These are phyloP conservation scores for Rhinella marina DNA, from an alignment of 2,797 vertebrate species.

Conservation along the genomic window DNA sequence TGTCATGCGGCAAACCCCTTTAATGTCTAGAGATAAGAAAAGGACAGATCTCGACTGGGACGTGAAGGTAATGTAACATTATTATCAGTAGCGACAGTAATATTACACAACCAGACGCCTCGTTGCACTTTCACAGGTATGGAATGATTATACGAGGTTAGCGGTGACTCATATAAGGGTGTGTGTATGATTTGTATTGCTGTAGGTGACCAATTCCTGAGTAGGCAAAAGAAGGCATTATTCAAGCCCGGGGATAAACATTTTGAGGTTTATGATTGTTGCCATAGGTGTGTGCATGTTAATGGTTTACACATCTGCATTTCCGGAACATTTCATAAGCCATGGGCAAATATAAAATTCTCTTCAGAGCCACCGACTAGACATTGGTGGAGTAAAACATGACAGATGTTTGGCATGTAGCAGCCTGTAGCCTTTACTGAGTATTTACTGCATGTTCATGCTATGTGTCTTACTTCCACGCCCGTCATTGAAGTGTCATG, in stretches of 20 bases:
- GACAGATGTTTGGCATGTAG: slow-evolving; percentile 6
- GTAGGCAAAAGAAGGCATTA: slow-evolving; percentile 13
- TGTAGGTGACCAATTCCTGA: slow-evolving; percentile 45
- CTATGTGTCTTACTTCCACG: slow-evolving; percentile 7
- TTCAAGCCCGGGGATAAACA: slow-evolving; percentile 44
- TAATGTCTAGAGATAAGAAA: neutral
- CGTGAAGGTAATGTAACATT: neutral
- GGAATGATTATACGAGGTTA: neutral
- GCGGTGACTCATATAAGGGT: slow-evolving; percentile 45
- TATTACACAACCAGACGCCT: slow-evolving; percentile 8
- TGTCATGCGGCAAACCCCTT: neutral
- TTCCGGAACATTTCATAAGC: slow-evolving; percentile 48
- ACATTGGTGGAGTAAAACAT: neutral
- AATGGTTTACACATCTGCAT: slow-evolving; percentile 39
- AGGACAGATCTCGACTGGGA: neutral
- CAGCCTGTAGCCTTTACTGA: slow-evolving; percentile 18
- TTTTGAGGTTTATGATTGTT: slow-evolving; percentile 41
- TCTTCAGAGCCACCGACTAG: slow-evolving; percentile 10
- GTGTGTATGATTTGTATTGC: slow-evolving; percentile 25
- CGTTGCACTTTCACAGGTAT: neutral
- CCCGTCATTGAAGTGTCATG: slow-evolving; percentile 9
- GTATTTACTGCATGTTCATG: neutral
- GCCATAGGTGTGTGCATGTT: slow-evolving; percentile 51
- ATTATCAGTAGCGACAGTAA: neutral
- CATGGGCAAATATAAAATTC: slow-evolving; percentile 31